phyloP scores from a whole-genome alignment of 2,888 invertebrate genomes.

The Apamea sordens region DNA sequence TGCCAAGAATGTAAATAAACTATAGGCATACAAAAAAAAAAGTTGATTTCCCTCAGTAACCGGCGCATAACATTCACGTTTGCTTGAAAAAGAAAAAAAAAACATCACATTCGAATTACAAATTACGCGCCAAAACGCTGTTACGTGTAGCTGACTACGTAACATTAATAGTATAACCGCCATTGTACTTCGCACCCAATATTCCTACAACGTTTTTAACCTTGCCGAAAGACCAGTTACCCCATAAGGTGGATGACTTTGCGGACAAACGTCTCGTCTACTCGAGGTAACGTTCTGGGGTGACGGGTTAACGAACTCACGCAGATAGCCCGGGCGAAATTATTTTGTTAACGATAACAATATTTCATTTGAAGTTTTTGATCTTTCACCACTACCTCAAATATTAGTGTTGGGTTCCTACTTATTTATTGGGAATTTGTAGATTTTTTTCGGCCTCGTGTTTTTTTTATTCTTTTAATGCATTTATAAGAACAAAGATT shows the following conservation, averaged over 20 bases:
- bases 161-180: slow-evolving; percentile 25
- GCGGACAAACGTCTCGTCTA: slow-evolving; percentile 54
- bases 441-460: not conserved
- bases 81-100: not conserved
- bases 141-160: slow-evolving; percentile 11
- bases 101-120: slow-evolving; percentile 15
- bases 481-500: not conserved
- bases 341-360: slow-evolving; percentile 23
- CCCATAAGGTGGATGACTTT: slow-evolving; percentile 56
- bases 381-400: not conserved
- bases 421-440: not conserved
- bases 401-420: not conserved
- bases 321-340: slow-evolving; percentile 41
- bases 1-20: slow-evolving; percentile 39
- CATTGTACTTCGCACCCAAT: slow-evolving; percentile 33
- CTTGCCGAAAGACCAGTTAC: slow-evolving; percentile 54
- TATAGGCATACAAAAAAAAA: not conserved
- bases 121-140: slow-evolving; percentile 43
- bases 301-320: slow-evolving; percentile 40
- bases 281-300: slow-evolving; percentile 41
- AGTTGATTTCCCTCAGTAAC: slow-evolving; percentile 2
- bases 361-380: slow-evolving; percentile 7
- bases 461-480: not conserved
- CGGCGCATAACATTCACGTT: not conserved
- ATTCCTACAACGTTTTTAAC: slow-evolving; percentile 75